Conservation (phyloP, 2,113 vertebrate genomes). For the Calidris pugnax region DNA sequence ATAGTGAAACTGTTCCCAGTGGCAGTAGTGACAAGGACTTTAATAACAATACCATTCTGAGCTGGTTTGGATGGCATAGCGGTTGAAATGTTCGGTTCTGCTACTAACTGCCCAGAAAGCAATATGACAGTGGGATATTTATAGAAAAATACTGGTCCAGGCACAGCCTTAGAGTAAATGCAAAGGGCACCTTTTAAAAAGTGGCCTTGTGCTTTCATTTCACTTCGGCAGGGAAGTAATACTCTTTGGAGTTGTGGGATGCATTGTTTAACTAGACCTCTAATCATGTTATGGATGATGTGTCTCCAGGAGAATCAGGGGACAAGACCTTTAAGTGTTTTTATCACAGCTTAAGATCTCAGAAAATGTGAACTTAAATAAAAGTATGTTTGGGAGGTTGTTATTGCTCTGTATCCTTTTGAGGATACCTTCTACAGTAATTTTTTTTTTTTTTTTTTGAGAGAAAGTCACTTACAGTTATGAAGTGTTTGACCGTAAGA, state of each 20-base stretch:
- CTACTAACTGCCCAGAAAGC: conserved; percentile 14
- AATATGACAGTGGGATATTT: conserved; percentile 38
- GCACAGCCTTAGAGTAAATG: conserved; percentile 37
- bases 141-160: conserved; percentile 45
- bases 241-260: conserved; percentile 43
- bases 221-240: conserved; percentile 48
- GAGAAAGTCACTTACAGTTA: conserved; percentile 70
- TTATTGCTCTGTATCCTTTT: conserved; percentile 73
- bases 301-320: conserved; percentile 65
- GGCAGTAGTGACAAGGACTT: not conserved
- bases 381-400: conserved; percentile 60
- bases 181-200: conserved; percentile 56
- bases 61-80: not conserved
- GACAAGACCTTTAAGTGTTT: conserved; percentile 70
- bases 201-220: conserved; percentile 60
- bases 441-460: not conserved
- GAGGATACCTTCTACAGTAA: conserved; percentile 68
- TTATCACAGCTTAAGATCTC: conserved; percentile 72
- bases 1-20: not conserved
- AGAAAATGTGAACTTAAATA: conserved; percentile 73
- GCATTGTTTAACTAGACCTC: conserved; percentile 58
- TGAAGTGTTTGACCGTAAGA: conserved; percentile 69
- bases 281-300: conserved; percentile 72
- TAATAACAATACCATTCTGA: not conserved
- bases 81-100: conserved; percentile 7